Evolutionary conservation across 2,113 vertebrate species (phyloP).

Genomic region (Nothocercus julius): DNA sequence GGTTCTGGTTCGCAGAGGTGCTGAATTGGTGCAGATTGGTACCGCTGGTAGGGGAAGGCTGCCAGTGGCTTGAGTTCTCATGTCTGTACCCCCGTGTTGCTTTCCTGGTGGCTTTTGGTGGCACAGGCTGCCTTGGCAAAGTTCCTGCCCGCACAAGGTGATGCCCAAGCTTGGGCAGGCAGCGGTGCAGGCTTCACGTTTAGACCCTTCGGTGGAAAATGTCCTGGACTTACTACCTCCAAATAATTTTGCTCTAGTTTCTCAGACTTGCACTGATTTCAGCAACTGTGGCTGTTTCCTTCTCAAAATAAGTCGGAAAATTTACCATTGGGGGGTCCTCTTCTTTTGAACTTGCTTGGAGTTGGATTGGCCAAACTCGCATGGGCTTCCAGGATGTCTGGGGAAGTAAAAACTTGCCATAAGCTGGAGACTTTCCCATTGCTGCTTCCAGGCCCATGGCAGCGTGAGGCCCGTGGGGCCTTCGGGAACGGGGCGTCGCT

Average conservation of each 20-base stretch:
- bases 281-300: neutral
- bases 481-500: accelerated
- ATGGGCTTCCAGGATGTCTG: neutral
- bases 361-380: neutral
- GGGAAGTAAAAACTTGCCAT: neutral
- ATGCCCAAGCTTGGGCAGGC: neutral
- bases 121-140: neutral
- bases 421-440: neutral
- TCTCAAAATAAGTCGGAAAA: neutral
- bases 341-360: neutral
- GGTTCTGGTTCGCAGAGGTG: accelerated
- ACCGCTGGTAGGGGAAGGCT: neutral
- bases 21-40: neutral
- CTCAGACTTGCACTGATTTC: neutral
- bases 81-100: neutral
- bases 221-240: neutral
- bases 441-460: neutral
- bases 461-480: neutral
- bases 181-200: accelerated
- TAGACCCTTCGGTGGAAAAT: neutral
- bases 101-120: accelerated
- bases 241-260: neutral
- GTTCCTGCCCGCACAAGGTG: accelerated
- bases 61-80: neutral
- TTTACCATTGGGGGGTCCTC: neutral